phyloP scores from a whole-genome alignment of 2,797 vertebrate genomes.

The Potorous gilbertii region DNA sequence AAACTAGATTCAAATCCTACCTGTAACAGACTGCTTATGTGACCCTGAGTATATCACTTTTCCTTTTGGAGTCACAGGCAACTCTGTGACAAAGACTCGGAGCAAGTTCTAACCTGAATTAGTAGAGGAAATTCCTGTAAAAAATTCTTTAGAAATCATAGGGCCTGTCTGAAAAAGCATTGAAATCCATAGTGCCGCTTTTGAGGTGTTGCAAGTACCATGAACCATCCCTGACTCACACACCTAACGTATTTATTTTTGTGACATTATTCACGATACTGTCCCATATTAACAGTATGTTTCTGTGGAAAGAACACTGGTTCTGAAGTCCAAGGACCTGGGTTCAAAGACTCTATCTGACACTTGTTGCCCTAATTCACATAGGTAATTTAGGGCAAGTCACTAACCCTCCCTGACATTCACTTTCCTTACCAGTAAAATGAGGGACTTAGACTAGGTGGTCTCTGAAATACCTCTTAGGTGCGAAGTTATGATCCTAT shows the following conservation, averaged over 20 bases:
- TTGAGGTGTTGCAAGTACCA: not conserved
- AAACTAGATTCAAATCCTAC: not conserved
- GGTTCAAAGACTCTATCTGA: not conserved
- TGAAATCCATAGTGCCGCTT: not conserved
- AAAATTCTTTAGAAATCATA: not conserved
- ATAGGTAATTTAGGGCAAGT: not conserved
- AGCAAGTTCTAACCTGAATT: not conserved
- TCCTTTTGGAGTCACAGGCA: not conserved
- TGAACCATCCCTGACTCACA: not conserved
- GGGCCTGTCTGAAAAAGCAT: not conserved
- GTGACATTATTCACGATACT: not conserved
- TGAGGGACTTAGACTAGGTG: not conserved
- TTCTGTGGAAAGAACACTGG: not conserved
- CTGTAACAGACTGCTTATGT: not conserved
- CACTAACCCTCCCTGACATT: not conserved
- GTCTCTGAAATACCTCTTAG: not conserved
- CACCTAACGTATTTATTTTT: not conserved
- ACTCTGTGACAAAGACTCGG: not conserved
- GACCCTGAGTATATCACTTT: not conserved
- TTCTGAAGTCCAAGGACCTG: not conserved
- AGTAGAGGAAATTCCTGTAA: not conserved
- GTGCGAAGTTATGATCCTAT: constrained; percentile 9
- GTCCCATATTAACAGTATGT: not conserved
- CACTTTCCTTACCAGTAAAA: not conserved
- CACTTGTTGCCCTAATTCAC: not conserved